Evolutionary conservation across 2,113 vertebrate species (phyloP).

Genomic region (Brachyhypopomus gauderio): DNA sequence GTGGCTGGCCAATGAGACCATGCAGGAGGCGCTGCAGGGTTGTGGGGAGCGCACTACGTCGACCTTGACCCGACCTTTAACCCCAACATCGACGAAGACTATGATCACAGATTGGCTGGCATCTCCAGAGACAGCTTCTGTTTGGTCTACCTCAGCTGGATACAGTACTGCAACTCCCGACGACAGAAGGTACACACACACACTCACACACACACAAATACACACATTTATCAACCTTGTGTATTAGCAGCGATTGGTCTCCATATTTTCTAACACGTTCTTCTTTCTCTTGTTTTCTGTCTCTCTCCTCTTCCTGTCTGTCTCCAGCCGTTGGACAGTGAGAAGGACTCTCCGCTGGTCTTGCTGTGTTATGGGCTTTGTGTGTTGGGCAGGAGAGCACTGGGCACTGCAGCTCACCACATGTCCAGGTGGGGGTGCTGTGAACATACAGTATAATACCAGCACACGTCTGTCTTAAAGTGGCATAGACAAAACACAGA

Average conservation of each 20-base stretch:
- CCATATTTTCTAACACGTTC: not conserved
- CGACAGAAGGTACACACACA: constrained; percentile 65
- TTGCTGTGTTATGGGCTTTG: constrained; percentile 93
- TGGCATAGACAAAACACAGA: no score
- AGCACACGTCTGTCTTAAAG: no score
- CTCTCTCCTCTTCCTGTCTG: not conserved
- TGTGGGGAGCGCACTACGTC: constrained; percentile 91
- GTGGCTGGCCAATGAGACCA: constrained; percentile 94
- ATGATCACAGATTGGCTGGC: constrained; percentile 93
- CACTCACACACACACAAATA: not conserved
- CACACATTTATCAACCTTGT: no score
- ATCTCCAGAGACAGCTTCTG: constrained; percentile 97
- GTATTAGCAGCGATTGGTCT: no score
- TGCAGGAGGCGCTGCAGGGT: constrained; percentile 89
- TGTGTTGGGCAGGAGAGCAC: constrained; percentile 92
- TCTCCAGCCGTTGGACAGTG: constrained; percentile 85
- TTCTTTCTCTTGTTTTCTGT: not conserved
- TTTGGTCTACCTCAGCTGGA: constrained; percentile 92
- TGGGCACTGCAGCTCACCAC: constrained; percentile 96
- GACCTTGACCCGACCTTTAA: constrained; percentile 98
- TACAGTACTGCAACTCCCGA: constrained; percentile 93
- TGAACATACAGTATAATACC: not conserved
- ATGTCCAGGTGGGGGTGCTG: constrained; percentile 89
- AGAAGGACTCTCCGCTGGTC: constrained; percentile 91
- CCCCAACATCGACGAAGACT: constrained; percentile 98